Evolutionary conservation across 2,113 vertebrate genomes (phyloP), one percentile per base, ranked within the genome.

Genomic region (Hiodon alosoides): DNA sequence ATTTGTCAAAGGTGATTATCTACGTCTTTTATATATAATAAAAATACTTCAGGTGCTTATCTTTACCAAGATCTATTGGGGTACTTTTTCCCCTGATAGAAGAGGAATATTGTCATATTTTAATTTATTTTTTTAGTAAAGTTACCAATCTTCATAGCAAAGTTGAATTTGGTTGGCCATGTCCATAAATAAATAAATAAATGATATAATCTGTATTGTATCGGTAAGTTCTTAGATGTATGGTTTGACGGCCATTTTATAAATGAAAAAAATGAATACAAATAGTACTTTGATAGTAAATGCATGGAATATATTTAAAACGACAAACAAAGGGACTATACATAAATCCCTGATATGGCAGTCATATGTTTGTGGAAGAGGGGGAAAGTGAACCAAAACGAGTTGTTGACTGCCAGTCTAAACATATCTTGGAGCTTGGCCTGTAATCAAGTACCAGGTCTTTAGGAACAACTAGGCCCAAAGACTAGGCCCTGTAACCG

Each of bases 401-500:
- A 84, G 90, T 87, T 76, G n/a, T 14, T 66, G 50, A 65, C 54
- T 66, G 83, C 71, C 76, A 76, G 86, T 86, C 84, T 79, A 70
- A 88, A 85, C 80, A 82, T 68, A 79, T 86, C 81, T 85, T 79
- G 81, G 86, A 87, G 79, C 71, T 64, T 71, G 76, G 81, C 67
- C 58, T 58, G 10, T 71, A 77, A 79, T 79, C 47, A 7, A 70
- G 68, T 81, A 80, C 87, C 84, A 80, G 79, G 81, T 85, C 85
- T 84, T 81, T 78, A 82, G 82, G 77, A 87, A 74, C 81, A 81
- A 80, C 71, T 14, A 58, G 76, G 46, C 48, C 82, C 77, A 73
- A 85, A 85, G 85, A 86, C 82, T 76, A 54, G 78, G 79, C 76
- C 70, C 69, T 78, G 77, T 90, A 84, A 89, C 81, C 81, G 77